These are phyloP conservation scores for Catamblyrhynchus diadema DNA, from an alignment of 2,797 vertebrate genomes.

Conservation along the genomic window DNA sequence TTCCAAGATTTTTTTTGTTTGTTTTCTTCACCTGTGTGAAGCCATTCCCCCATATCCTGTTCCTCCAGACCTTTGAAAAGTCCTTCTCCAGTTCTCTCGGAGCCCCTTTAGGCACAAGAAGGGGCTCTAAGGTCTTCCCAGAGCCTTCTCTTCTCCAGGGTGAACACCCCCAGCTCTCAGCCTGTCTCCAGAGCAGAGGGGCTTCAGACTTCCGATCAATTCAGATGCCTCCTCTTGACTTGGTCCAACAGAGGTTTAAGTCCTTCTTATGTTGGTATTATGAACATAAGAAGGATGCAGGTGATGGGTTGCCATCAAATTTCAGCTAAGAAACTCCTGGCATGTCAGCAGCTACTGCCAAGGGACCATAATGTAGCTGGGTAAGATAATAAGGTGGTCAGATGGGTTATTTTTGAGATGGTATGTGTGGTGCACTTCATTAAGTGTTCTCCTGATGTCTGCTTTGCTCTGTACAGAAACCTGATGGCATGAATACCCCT, in stretches of 20 bases:
- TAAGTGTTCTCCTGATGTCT: not conserved
- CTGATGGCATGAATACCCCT: not conserved
- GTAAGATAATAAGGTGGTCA: not conserved
- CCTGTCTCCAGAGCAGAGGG: not conserved
- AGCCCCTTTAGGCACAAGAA: not conserved
- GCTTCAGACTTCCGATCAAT: not conserved
- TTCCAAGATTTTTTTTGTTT: not conserved
- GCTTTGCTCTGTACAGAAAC: not conserved
- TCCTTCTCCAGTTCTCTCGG: not conserved
- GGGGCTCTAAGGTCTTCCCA: not conserved
- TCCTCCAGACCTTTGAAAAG: not conserved
- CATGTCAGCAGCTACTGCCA: not conserved
- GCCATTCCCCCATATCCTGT: not conserved
- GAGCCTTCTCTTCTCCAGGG: not conserved
- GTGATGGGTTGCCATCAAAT: not conserved
- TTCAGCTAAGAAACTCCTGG: not conserved
- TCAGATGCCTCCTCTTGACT: not conserved
- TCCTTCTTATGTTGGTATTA: not conserved
- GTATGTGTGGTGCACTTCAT: not conserved
- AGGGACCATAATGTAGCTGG: not conserved
- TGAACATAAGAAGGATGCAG: not conserved
- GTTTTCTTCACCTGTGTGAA: not conserved
- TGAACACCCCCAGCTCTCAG: not conserved
- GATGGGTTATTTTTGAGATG: not conserved
- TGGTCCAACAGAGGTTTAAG: not conserved